These are phyloP conservation scores for Rhipidura dahli DNA, from an alignment of 2,113 vertebrate species.

Conservation along the genomic window DNA sequence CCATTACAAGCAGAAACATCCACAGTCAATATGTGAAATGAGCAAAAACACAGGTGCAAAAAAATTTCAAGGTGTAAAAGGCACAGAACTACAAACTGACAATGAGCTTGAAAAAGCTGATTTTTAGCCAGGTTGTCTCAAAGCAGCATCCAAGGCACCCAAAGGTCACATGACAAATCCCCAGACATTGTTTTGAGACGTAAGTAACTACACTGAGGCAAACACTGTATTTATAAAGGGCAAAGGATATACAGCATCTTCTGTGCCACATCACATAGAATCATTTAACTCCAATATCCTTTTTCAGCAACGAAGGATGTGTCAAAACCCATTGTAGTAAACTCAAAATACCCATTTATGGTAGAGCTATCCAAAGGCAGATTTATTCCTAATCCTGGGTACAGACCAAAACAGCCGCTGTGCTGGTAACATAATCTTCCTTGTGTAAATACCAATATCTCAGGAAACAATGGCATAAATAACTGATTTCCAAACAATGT, in stretches of 20 bases:
- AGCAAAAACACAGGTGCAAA: background rate
- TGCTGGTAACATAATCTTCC: background rate
- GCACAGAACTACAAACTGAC: background rate
- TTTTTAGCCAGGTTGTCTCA: background rate
- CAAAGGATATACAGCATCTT: background rate
- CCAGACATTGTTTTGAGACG: background rate
- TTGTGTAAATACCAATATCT: background rate
- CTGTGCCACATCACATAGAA: background rate
- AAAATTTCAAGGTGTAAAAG: background rate
- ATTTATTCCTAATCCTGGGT: background rate
- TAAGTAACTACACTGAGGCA: background rate
- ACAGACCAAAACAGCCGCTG: background rate
- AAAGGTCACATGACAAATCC: constrained; percentile 7
- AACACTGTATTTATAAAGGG: background rate
- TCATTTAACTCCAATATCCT: background rate
- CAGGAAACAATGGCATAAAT: constrained; percentile 8
- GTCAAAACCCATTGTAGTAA: background rate
- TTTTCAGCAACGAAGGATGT: background rate
- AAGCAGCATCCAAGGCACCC: background rate
- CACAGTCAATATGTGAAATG: background rate
- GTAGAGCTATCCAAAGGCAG: background rate
- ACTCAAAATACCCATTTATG: background rate
- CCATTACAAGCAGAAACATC: background rate
- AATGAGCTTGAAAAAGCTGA: background rate
- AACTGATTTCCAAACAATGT: background rate